A percentile compares a stretch with the other conserved stretches of the same genome.
Conservation (phyloP, 2,113 vertebrate species). For the Glaucomys volans region DNA sequence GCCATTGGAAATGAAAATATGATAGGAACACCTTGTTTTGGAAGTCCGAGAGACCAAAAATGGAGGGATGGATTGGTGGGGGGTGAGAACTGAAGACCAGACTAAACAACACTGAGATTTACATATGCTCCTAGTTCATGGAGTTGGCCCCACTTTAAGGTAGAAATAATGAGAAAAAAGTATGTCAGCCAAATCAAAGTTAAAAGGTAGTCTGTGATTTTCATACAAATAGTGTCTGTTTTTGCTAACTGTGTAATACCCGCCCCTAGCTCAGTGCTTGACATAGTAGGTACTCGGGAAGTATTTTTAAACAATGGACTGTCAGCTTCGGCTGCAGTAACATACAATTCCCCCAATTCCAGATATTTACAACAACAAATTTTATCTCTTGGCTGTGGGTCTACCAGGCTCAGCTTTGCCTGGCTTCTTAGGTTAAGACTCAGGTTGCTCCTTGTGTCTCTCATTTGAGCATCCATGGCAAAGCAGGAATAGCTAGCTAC, state of each 20-base stretch:
- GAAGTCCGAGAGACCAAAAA: neutral
- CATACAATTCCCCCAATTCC: neutral
- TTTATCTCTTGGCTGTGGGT: neutral
- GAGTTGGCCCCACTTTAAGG: neutral
- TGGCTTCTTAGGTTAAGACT: neutral
- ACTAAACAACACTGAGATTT: neutral
- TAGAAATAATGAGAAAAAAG: conserved; percentile 32
- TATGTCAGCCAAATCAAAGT: neutral
- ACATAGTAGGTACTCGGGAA: neutral
- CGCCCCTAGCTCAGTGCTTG: neutral
- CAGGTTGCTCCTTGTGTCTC: neutral
- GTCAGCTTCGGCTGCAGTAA: neutral
- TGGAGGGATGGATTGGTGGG: neutral
- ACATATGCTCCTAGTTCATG: neutral
- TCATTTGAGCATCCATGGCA: neutral
- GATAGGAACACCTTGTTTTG: conserved; percentile 10
- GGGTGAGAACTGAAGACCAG: conserved; percentile 15
- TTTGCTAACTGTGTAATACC: neutral
- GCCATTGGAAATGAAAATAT: neutral
- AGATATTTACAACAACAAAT: neutral
- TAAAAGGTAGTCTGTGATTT: conserved; percentile 7
- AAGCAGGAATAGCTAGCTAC: neutral
- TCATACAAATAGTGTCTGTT: conserved; percentile 21
- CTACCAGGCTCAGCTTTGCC: neutral
- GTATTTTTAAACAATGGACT: neutral